phyloP scores from a whole-genome alignment of 1,140 invertebrate genomes.

The Thaumetopoea pityocampa region DNA sequence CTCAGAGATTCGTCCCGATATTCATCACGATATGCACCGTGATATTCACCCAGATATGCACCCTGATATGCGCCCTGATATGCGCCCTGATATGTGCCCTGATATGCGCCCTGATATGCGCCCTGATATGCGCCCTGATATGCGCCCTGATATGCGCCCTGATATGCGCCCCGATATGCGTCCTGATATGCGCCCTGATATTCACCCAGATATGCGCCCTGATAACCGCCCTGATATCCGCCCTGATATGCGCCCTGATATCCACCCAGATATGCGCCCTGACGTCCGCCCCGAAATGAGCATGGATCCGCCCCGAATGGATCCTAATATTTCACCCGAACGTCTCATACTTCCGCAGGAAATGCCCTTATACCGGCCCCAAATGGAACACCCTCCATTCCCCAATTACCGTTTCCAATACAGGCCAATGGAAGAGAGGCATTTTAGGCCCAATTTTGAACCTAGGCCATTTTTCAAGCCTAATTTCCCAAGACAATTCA shows the following conservation, averaged over 20 bases:
- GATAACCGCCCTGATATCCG: conserved; percentile 8
- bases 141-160: conserved; percentile 5
- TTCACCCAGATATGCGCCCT: conserved; percentile 9
- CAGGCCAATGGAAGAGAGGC: conserved; percentile 19
- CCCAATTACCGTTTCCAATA: conserved; percentile 19
- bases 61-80: conserved; percentile 5
- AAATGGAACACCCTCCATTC: conserved; percentile 22
- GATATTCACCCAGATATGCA: conserved; percentile 17
- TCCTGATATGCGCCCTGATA: conserved; percentile 8
- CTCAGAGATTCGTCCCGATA: conserved; percentile 7
- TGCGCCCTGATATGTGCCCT: conserved; percentile 13
- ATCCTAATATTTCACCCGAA: conserved; percentile 31
- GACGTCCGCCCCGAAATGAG: conserved; percentile 11
- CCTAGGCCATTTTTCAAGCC: conserved; percentile 37
- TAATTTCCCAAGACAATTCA: conserved; percentile 19
- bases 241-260: conserved; percentile 8
- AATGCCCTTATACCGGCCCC: conserved; percentile 31
- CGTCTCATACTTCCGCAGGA: conserved; percentile 23
- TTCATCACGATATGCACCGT: conserved; percentile 15
- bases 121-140: conserved; percentile 11
- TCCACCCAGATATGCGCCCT: conserved; percentile 10
- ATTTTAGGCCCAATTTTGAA: conserved; percentile 34
- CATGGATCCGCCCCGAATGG: conserved; percentile 12
- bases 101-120: conserved; percentile 18
- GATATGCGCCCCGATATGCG: conserved; percentile 5